A percentile compares a stretch with the other conserved stretches of the same genome.
Evolutionary conservation across 2,888 invertebrate genomes (phyloP).

Genomic region (Aproaerema taeniolella): DNA sequence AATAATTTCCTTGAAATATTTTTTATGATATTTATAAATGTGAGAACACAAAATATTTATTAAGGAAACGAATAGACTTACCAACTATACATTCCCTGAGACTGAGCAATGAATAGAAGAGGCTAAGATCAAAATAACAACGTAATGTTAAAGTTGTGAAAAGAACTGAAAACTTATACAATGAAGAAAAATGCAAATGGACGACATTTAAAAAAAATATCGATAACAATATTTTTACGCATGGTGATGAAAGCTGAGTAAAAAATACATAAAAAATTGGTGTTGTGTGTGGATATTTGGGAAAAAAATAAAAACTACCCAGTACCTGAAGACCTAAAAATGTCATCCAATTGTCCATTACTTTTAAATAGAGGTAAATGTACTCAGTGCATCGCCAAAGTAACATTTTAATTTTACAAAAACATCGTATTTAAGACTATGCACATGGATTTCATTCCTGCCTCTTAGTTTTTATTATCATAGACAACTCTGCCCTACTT

Average conservation of each 20-base stretch:
- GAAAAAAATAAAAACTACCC: too few relatives aligned
- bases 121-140: conserved; percentile 60
- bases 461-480: conserved; percentile 40
- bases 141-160: conserved; percentile 36
- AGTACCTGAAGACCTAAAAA: too few relatives aligned
- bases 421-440: conserved; percentile 33
- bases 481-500: conserved; percentile 47
- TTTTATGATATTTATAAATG: conserved; percentile 61
- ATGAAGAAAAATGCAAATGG: not conserved
- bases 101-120: conserved; percentile 64
- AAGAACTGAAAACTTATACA: not conserved
- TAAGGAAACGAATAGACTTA: conserved; percentile 77
- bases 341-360: not conserved
- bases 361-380: too few relatives aligned
- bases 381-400: too few relatives aligned
- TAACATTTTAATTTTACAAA: not conserved
- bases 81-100: conserved; percentile 75
- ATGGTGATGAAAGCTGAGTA: too few relatives aligned
- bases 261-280: too few relatives aligned
- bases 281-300: too few relatives aligned
- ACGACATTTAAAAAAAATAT: too few relatives aligned
- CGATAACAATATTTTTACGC: too few relatives aligned
- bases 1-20: conserved; percentile 62
- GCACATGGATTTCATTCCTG: conserved; percentile 43
- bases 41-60: conserved; percentile 55